Evolutionary conservation across 2,888 invertebrate genomes (phyloP), one percentile per base, ranked within the genome.

Genomic region (Pachycephus smyrnensis): DNA sequence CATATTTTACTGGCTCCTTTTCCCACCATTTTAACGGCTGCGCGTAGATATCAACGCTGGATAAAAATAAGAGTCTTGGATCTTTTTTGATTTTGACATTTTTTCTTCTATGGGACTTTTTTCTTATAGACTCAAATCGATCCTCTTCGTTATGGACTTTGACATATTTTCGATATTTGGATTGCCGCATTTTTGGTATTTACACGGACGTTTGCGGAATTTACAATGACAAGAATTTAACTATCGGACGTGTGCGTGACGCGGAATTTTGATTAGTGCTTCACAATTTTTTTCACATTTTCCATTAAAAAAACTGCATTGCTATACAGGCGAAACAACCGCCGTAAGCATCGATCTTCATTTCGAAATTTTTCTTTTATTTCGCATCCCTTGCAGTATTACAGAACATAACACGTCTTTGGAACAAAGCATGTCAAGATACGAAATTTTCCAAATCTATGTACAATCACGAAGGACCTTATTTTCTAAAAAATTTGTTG

Each of bases 21-120:
- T 85, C 83, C 85, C 85, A 85, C 85, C 85, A 85, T 79, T 69
- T 80, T 11, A 84, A 71, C 4, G 85, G 82, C 37, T 75, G 69
- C 30, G 84, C 85, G 77, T 81, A 80, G n/a, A 81, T 83, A 80
- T 85, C 85, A 12, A 81, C 33, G 74, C 75, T 81, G 11, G 84
- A 83, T 30, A 79, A 78, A 73, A 84, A 79, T 76, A 81, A 40
- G 12, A 81, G 31, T 9, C 68, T 6, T 11, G 55, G 55, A 68
- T 73, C 32, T 75, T 55, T 81, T 69, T 32, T n/a, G 23, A 12
- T 69, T 23, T 23, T 55, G 23, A 23, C 40, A 23, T 55, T 55
- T 55, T 55, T 4, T 2, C 40, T 23, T 55, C 23, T 55, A 15
- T 23, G 15, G 23, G 23, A 55, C 2, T 55, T 55, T 23, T 23